Conservation (phyloP, 2,888 invertebrate species). For the Volucella bombylans region DNA sequence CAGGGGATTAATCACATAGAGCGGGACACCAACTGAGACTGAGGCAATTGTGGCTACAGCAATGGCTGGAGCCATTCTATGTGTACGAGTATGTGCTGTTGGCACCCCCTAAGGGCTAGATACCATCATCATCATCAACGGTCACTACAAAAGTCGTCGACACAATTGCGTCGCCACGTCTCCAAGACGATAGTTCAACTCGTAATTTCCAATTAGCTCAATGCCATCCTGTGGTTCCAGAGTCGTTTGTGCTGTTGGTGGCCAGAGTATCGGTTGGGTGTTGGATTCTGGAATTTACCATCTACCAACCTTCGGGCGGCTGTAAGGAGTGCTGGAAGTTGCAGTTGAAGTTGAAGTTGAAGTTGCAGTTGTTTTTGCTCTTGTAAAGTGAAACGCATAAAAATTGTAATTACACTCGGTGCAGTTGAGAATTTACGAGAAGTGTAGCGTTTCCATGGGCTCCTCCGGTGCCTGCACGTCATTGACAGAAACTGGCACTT, state of each 20-base stretch:
- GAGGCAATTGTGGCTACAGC: not conserved
- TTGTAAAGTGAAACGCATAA: conserved; percentile 70
- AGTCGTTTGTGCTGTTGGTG: conserved; percentile 23
- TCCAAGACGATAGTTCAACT: conserved; percentile 66
- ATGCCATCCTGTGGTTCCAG: conserved; percentile 70
- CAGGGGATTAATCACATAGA: conserved; percentile 63
- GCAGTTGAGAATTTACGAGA: conserved; percentile 70
- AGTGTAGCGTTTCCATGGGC: conserved; percentile 29
- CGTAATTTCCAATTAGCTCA: conserved; percentile 74
- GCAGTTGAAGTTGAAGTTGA: too few relatives aligned
- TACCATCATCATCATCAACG: conserved; percentile 15
- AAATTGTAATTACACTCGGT: conserved; percentile 71
- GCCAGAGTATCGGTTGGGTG: conserved; percentile 3
- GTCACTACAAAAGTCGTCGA: conserved; percentile 56
- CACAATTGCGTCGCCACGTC: conserved; percentile 68
- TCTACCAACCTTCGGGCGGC: conserved; percentile 26
- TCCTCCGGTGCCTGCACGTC: not conserved
- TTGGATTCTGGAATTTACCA: conserved; percentile 49
- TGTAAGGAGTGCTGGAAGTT: conserved; percentile 19
- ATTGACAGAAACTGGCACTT: conserved; percentile 33
- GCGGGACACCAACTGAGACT: not conserved
- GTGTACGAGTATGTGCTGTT: conserved; percentile 26
- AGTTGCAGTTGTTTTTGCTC: conserved; percentile 3
- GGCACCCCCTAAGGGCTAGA: conserved; percentile 49
- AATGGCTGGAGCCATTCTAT: too few relatives aligned